phyloP scores from a whole-genome alignment of 2,888 invertebrate genomes.

The Selenia dentaria region DNA sequence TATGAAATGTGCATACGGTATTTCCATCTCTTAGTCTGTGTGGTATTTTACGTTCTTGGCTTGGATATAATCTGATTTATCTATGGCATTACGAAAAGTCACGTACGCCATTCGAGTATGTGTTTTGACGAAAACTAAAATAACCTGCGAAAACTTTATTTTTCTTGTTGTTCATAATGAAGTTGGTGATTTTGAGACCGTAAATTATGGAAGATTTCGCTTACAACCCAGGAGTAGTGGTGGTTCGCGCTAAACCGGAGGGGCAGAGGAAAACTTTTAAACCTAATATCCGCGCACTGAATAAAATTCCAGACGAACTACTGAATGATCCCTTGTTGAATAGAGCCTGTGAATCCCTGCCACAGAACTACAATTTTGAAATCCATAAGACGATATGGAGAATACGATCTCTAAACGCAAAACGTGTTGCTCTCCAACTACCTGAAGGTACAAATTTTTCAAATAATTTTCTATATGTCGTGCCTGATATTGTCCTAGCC shows the following conservation, averaged over 20 bases:
- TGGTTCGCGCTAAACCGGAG: constrained; percentile 91
- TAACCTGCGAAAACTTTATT: constrained; percentile 49
- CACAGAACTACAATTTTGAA: constrained; percentile 99
- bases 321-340: constrained; percentile 90
- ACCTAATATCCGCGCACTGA: constrained; percentile 87
- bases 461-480: neutral
- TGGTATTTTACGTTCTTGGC: no score
- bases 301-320: constrained; percentile 92
- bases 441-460: constrained; percentile 90
- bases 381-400: constrained; percentile 99
- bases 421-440: constrained; percentile 97
- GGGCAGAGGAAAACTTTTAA: constrained; percentile 91
- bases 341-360: constrained; percentile 90
- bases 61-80: neutral
- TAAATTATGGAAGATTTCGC: constrained; percentile 63
- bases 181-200: no score
- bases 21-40: no score
- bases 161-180: no score
- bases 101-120: constrained; percentile 78
- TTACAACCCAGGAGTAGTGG: constrained; percentile 78
- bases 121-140: constrained; percentile 41
- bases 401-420: constrained; percentile 92
- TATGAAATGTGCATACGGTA: no score
- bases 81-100: constrained; percentile 72
- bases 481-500: neutral